A percentile compares a stretch with the other conserved stretches of the same genome.
Evolutionary conservation across 1,140 invertebrate species (phyloP).

Genomic region (Caerostris extrusa): DNA sequence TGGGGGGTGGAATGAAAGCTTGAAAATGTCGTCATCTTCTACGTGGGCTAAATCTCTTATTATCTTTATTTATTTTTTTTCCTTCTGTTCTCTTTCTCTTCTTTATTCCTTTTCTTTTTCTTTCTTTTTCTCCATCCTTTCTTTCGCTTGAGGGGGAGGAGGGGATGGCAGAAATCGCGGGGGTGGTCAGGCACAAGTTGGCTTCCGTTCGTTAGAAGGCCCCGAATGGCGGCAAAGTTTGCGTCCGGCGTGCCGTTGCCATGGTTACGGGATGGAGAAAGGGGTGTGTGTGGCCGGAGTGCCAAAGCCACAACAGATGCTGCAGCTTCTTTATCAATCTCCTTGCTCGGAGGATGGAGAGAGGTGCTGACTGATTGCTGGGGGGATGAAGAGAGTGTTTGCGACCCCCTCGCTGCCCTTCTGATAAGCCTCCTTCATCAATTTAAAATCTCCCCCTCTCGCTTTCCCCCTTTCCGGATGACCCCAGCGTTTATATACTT

Average conservation of each 20-base stretch:
- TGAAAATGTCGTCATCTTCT: conserved; percentile 64
- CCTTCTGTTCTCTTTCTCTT: too few species aligned
- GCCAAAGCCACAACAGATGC: conserved; percentile 77
- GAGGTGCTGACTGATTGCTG: conserved; percentile 52
- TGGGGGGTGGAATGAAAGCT: conserved; percentile 25
- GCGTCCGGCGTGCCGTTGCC: conserved; percentile 73
- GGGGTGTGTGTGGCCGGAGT: not conserved
- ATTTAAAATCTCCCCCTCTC: conserved; percentile 66
- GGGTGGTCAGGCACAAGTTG: not conserved
- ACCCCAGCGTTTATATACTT: conserved; percentile 64
- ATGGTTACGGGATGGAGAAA: conserved; percentile 56
- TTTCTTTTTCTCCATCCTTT: not conserved
- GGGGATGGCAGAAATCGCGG: not conserved
- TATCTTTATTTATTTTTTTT: conserved; percentile 26
- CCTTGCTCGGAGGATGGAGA: conserved; percentile 24
- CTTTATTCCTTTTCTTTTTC: not conserved
- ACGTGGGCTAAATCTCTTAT: conserved; percentile 12
- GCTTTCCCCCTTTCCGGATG: not conserved
- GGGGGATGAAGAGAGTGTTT: not conserved
- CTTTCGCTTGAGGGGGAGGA: not conserved
- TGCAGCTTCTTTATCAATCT: conserved; percentile 76
- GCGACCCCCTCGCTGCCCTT: conserved; percentile 3
- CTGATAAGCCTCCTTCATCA: conserved; percentile 77
- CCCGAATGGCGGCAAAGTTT: conserved; percentile 72
- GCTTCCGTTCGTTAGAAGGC: conserved; percentile 73